Base-by-base conservation (phyloP, 2,113 vertebrate genomes). In the Protomyctophum bolini region DNA sequence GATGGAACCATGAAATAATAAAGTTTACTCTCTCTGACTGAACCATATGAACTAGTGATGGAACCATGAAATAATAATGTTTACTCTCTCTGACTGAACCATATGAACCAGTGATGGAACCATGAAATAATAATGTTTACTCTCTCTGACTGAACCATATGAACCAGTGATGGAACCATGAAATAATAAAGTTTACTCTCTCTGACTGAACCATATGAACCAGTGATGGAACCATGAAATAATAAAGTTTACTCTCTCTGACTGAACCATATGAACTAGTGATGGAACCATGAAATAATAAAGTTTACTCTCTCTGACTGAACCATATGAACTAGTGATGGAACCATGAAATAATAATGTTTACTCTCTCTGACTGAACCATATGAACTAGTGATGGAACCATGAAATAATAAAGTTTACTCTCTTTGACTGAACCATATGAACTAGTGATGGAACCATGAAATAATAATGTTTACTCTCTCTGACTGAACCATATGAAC, bases 381-480 rank as follows among this genome's bases (percentile, higher is more conserved):
- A 21, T n/a, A 21, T 21, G 21, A 21, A 21, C 21, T 21, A 21
- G n/a, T n/a, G n/a, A n/a, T 98, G 66, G n/a, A 60, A 60, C 48
- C 15, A 67, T 8, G 33, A 68, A 10, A 12, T 21, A 21, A 21
- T 21, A n/a, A n/a, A n/a, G 21, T 21, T 21, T 21, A 21, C 1
- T 21, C 21, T 21, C 21, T 21, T 2, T 21, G 21, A 21, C 21
- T 21, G 21, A 21, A 21, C 21, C 21, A 21, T n/a, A 21, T 21
- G 21, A 21, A 21, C 21, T 21, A 21, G n/a, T n/a, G n/a, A n/a
- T 98, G 66, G n/a, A 60, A 60, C 48, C 15, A 67, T 8, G 33
- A 68, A 10, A 12, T 21, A 21, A 21, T 21, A n/a, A n/a, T n/a
- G 21, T 21, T 21, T 21, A 21, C 1, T 21, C 21, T 21, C 21